Percentiles rank a stretch among this genome's conserved stretches.
Conservation (phyloP, 2,888 invertebrate genomes). For the Drosophila austrosaltans region DNA sequence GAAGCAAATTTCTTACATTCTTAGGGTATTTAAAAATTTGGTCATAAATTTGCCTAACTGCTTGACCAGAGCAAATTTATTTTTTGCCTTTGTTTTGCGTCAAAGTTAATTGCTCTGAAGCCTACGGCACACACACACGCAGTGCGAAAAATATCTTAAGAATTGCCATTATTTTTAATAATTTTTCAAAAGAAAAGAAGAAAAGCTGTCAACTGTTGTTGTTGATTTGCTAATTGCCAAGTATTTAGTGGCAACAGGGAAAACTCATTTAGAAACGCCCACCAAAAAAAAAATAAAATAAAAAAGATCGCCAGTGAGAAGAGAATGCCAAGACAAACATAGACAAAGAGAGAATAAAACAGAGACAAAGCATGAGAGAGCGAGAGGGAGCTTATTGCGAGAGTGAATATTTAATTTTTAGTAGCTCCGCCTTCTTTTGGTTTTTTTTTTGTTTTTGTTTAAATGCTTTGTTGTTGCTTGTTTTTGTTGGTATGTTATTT, state of each 20-base stretch:
- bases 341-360: constrained; percentile 16
- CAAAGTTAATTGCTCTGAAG: constrained; percentile 44
- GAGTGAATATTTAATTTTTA: neutral
- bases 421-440: constrained; percentile 12
- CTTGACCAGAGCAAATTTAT: neutral
- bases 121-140: constrained; percentile 4
- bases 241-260: constrained; percentile 51
- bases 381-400: neutral
- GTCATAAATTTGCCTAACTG: neutral
- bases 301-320: constrained; percentile 20
- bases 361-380: neutral
- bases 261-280: constrained; percentile 39
- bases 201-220: constrained; percentile 58
- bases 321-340: constrained; percentile 21
- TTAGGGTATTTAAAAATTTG: neutral
- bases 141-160: neutral
- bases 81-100: constrained; percentile 15
- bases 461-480: neutral
- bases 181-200: constrained; percentile 37
- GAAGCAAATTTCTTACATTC: neutral
- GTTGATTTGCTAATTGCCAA: constrained; percentile 74
- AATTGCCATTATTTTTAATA: constrained; percentile 35
- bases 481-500: neutral
- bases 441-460: neutral
- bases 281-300: constrained; percentile 29